Percentiles rank a stretch among this genome's conserved stretches.
phyloP scores from a whole-genome alignment of 2,888 invertebrate species.

The Apamea epomidion region DNA sequence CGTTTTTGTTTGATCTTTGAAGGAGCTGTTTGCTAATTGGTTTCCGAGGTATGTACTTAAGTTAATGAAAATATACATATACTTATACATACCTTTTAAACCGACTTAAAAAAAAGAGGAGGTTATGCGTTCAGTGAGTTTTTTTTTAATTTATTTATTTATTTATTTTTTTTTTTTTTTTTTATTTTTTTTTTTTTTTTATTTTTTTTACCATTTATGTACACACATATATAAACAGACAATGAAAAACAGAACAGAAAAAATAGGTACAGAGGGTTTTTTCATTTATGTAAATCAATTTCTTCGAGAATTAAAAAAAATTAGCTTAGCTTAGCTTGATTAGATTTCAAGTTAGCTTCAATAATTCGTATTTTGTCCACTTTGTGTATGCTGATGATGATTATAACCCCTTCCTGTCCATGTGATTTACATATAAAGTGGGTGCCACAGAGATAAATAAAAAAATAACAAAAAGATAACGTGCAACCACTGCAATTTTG shows the following conservation, averaged over 20 bases:
- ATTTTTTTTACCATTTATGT: no score
- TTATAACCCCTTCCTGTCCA: background rate
- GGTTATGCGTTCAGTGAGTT: background rate
- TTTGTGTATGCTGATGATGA: background rate
- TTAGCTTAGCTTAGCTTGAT: background rate
- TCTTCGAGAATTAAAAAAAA: no score
- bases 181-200: no score
- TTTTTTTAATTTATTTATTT: no score
- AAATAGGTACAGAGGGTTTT: no score
- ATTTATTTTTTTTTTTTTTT: no score
- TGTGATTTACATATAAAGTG: background rate
- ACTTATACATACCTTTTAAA: background rate
- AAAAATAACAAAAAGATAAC: no score
- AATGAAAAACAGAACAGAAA: no score
- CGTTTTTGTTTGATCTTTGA: conserved; percentile 20
- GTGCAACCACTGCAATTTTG: no score
- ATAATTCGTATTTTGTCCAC: background rate
- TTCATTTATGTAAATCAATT: background rate
- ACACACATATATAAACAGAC: no score
- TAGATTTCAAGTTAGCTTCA: background rate
- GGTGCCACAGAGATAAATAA: no score
- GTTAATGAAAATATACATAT: background rate
- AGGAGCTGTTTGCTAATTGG: conserved; percentile 2
- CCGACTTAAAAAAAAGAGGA: background rate
- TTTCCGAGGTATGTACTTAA: background rate